Evolutionary conservation across 2,797 vertebrate genomes (phyloP), one percentile per base, ranked within the genome.

Genomic region (Brachyalestes nurse): DNA sequence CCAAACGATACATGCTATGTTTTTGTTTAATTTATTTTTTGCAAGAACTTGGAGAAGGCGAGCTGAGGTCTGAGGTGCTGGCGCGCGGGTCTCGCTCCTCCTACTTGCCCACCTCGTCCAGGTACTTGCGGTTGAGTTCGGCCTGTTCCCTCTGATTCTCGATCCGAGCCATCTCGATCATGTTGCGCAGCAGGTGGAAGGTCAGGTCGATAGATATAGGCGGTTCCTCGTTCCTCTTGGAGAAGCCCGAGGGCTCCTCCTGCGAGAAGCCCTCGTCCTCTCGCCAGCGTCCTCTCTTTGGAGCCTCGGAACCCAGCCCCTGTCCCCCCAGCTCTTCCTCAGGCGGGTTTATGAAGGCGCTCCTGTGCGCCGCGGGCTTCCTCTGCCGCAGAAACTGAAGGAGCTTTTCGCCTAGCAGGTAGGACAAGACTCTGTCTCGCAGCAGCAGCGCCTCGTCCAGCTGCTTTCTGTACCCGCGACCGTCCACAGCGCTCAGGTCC

Each of bases 191-290:
- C 75, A 99, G 93, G 92, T 98, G 97, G 92, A 98, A 98, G 77
- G 96, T 97, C 88, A 98, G 95, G 92, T 99, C 97, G 84, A 99
- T 97, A 83, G 97, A 98, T 70, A 98, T 94, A 2, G 95, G 94
- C 6, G 97, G 94, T 66, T 96, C 95, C 5, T 94, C 92, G 85
- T 90, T 91, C 67, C 96, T 92, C 83, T 95, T 95, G 83, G 87
- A 82, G 79, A 93, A 88, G 80, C 88, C 81, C 66, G 82, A 53
- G 23, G 88, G 84, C 8, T 87, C 86, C 38, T 86, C 86, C 53
- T 4, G 34, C 0, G 87, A 72, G 72, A 85, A 79, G 79, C 83
- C 53, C 14, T 78, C 87, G 78, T 83, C 86, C 58, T 82, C 81
- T 23, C 64, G 51, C 7, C 80, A 60, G 61, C 69, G 67, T 76